Percentiles rank a stretch among this genome's conserved stretches.
Evolutionary conservation across 2,888 invertebrate genomes (phyloP).

Genomic region (Notocelia uddmanniana): DNA sequence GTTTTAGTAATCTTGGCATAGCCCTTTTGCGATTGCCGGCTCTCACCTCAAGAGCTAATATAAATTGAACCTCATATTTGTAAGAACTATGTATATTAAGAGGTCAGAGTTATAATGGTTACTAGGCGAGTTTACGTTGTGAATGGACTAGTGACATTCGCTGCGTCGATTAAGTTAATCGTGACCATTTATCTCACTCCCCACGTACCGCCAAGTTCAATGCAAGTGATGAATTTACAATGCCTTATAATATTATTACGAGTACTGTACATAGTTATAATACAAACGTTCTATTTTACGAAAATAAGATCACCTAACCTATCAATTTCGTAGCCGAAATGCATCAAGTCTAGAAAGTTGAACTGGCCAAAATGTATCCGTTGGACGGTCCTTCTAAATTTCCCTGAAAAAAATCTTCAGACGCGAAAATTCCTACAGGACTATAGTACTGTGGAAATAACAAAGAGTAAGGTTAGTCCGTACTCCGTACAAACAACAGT

Average conservation of each 20-base stretch:
- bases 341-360: too few species aligned
- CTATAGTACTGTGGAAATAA: too few species aligned
- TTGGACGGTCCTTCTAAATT: too few species aligned
- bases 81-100: background rate
- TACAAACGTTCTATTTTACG: background rate
- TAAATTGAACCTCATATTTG: background rate
- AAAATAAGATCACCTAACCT: too few species aligned
- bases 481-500: too few species aligned
- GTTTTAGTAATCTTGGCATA: background rate
- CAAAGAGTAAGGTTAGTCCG: too few species aligned
- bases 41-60: background rate
- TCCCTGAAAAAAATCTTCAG: too few species aligned
- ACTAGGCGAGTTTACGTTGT: background rate
- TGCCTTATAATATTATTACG: background rate
- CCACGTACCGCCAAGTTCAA: constrained; percentile 21
- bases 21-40: background rate
- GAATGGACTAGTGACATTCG: constrained; percentile 37
- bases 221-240: constrained; percentile 5
- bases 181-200: background rate
- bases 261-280: background rate
- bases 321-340: too few species aligned
- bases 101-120: background rate
- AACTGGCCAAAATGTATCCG: too few species aligned
- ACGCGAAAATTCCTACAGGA: too few species aligned
- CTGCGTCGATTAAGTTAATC: constrained; percentile 25